Percentiles rank a stretch among this genome's conserved stretches.
Evolutionary conservation across 1,140 invertebrate genomes (phyloP).

Genomic region (Dryas iulia): DNA sequence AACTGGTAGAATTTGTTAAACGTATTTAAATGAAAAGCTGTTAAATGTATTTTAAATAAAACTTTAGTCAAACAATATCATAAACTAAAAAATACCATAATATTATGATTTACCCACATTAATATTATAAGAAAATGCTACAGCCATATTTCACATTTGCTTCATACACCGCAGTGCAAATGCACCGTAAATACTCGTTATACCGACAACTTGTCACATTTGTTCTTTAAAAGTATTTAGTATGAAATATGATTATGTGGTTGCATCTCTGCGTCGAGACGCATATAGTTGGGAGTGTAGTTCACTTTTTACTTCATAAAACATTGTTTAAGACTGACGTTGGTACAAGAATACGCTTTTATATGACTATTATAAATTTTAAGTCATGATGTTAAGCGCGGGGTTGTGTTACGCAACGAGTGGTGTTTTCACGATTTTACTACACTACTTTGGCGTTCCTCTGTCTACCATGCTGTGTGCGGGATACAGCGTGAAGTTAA

Average conservation of each 20-base stretch:
- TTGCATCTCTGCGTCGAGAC: not conserved
- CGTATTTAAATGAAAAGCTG: too few relatives aligned
- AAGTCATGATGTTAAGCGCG: too few relatives aligned
- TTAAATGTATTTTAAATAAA: too few relatives aligned
- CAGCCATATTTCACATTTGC: not conserved
- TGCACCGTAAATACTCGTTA: not conserved
- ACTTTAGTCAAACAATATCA: too few relatives aligned
- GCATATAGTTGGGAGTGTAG: not conserved
- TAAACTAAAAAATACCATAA: too few relatives aligned
- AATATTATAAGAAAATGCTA: not conserved
- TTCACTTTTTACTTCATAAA: not conserved
- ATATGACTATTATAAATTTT: not conserved
- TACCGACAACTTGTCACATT: not conserved
- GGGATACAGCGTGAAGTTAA: too few relatives aligned
- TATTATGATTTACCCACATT: too few relatives aligned
- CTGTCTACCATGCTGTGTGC: too few relatives aligned
- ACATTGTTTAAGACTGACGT: not conserved
- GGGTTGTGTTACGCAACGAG: too few relatives aligned
- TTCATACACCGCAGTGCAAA: not conserved
- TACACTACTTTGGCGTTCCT: too few relatives aligned
- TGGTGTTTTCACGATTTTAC: too few relatives aligned
- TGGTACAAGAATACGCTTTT: not conserved
- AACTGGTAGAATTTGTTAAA: too few relatives aligned
- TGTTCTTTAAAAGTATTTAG: conserved; percentile 1
- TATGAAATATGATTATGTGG: not conserved